A percentile compares a stretch with the other conserved stretches of the same genome.
Conservation (phyloP, 2,888 invertebrate species). For the Trachelus iudaicus region DNA sequence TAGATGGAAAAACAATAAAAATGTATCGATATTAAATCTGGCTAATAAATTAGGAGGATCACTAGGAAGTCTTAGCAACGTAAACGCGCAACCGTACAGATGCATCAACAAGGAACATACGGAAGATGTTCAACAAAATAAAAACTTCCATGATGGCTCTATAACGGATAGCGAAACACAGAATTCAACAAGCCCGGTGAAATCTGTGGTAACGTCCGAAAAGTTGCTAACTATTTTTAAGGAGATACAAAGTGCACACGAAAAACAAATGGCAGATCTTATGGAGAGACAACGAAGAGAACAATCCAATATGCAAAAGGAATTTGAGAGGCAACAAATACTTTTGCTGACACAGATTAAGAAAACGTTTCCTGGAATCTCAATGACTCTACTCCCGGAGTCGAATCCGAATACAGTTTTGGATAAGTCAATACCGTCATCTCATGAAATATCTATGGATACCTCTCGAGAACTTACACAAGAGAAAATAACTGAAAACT, state of each 20-base stretch:
- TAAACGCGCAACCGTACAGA: conserved; percentile 24
- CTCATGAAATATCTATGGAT: background rate
- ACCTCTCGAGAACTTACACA: conserved; percentile 17
- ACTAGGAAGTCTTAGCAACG: conserved; percentile 34
- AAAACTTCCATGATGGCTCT: conserved; percentile 15
- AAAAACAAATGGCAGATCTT: conserved; percentile 72
- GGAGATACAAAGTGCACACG: conserved; percentile 74
- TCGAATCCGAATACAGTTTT: conserved; percentile 6
- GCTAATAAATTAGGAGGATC: conserved; percentile 43
- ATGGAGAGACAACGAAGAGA: conserved; percentile 75
- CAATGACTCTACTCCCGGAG: conserved; percentile 33
- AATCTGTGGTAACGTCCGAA: conserved; percentile 45
- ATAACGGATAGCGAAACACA: conserved; percentile 11
- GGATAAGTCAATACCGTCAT: background rate
- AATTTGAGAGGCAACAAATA: conserved; percentile 76
- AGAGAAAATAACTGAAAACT: conserved; percentile 13
- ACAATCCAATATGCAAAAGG: conserved; percentile 72
- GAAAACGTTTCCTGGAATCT: conserved; percentile 55
- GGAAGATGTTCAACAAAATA: conserved; percentile 4
- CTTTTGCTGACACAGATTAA: conserved; percentile 68
- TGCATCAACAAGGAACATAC: conserved; percentile 9
- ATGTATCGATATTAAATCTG: conserved; percentile 30
- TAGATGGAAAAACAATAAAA: conserved; percentile 25
- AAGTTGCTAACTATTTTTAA: conserved; percentile 53
- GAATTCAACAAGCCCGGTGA: conserved; percentile 29